These are phyloP conservation scores for Molothrus aeneus DNA, from an alignment of 2,797 vertebrate species.

Conservation along the genomic window DNA sequence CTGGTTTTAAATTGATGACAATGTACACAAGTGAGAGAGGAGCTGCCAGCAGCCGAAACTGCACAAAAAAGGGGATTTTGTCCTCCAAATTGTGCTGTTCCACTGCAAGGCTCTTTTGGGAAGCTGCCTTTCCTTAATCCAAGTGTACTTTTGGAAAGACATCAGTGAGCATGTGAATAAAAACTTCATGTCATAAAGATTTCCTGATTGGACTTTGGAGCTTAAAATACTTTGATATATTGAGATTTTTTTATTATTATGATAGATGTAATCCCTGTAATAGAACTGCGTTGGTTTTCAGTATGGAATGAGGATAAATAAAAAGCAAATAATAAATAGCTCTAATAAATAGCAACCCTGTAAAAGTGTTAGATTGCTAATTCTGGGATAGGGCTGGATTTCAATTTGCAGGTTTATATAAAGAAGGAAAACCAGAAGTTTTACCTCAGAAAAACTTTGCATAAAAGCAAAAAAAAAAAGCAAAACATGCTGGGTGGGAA, in stretches of 20 bases:
- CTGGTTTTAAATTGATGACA: slow-evolving; percentile 29
- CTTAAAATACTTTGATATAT: background rate
- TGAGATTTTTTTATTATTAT: background rate
- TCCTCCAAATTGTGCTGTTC: background rate
- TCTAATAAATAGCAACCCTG: background rate
- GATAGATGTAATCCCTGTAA: background rate
- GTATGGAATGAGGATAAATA: background rate
- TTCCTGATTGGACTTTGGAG: background rate
- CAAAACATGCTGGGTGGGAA: background rate
- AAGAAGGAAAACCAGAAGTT: background rate
- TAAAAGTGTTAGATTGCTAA: background rate
- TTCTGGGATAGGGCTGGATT: background rate
- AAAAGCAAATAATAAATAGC: background rate
- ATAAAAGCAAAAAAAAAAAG: background rate
- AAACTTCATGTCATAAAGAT: background rate
- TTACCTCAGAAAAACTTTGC: background rate
- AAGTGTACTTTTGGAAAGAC: background rate
- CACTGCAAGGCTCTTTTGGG: background rate
- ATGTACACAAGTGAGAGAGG: background rate
- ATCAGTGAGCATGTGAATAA: background rate
- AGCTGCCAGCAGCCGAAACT: slow-evolving; percentile 21
- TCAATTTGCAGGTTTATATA: background rate
- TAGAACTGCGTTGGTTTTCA: background rate
- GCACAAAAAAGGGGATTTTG: background rate
- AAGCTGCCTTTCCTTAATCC: background rate